A percentile compares a stretch with the other conserved stretches of the same genome.
Evolutionary conservation across 2,797 vertebrate genomes (phyloP).

Genomic region (Muscicapa comitata): DNA sequence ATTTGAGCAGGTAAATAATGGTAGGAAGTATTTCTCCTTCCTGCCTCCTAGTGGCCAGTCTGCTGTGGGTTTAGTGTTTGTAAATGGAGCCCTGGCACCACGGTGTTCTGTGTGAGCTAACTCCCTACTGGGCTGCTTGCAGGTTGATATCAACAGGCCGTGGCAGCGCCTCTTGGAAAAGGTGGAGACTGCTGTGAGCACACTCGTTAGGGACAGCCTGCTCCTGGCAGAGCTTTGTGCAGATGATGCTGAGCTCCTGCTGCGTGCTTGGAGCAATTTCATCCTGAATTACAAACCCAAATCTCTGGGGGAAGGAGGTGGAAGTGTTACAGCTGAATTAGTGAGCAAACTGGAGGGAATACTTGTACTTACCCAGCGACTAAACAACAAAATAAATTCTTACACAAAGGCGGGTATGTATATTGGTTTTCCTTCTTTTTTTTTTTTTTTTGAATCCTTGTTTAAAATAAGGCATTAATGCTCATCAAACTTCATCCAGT

Average conservation of each 20-base stretch:
- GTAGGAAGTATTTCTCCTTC: not conserved
- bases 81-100: not conserved
- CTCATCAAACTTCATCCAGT: not conserved
- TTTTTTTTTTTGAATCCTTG: not conserved
- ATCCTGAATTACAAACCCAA: constrained; percentile 84
- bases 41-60: not conserved
- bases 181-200: constrained; percentile 82
- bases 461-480: not conserved
- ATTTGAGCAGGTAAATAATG: constrained; percentile 89
- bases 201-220: constrained; percentile 85
- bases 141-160: constrained; percentile 92
- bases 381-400: constrained; percentile 91
- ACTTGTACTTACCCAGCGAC: constrained; percentile 86
- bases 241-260: constrained; percentile 88
- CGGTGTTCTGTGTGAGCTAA: not conserved
- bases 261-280: constrained; percentile 92
- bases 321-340: constrained; percentile 81
- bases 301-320: constrained; percentile 78
- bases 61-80: not conserved
- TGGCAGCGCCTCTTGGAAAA: constrained; percentile 90
- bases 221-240: constrained; percentile 83
- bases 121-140: not conserved
- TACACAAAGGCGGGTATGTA: constrained; percentile 75
- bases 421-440: not conserved
- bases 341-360: constrained; percentile 92